Evolutionary conservation across 2,888 invertebrate species (phyloP).

Genomic region (Agrypnus murinus): DNA sequence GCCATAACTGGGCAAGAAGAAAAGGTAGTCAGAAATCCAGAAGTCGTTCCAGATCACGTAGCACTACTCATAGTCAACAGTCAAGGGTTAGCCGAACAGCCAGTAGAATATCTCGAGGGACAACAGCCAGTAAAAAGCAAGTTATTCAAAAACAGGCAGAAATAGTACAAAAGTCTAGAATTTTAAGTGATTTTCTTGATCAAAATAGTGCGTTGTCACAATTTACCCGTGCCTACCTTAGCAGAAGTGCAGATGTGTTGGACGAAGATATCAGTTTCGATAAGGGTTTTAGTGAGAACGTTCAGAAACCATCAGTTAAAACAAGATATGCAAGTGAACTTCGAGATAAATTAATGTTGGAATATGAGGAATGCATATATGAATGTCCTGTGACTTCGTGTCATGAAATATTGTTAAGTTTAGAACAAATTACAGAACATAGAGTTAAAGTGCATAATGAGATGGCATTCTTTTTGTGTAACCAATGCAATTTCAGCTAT

Average conservation of each 20-base stretch:
- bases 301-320: conserved; percentile 25
- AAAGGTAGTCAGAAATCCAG: conserved; percentile 35
- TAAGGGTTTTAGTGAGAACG: conserved; percentile 21
- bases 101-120: conserved; percentile 22
- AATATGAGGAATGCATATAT: conserved; percentile 39
- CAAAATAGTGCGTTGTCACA: conserved; percentile 29
- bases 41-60: conserved; percentile 3
- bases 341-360: conserved; percentile 18
- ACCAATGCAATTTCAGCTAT: conserved; percentile 53
- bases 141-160: conserved; percentile 18
- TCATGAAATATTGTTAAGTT: conserved; percentile 27
- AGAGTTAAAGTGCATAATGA: conserved; percentile 49
- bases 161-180: conserved; percentile 20
- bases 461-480: conserved; percentile 53
- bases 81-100: conserved; percentile 5
- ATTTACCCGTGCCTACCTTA: conserved; percentile 38
- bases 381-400: conserved; percentile 34
- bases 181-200: conserved; percentile 34
- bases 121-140: conserved; percentile 23
- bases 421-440: conserved; percentile 51
- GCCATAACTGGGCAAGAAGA: conserved; percentile 48
- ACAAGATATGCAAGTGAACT: conserved; percentile 46
- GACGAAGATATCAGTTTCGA: neutral
- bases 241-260: neutral
- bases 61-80: neutral